phyloP scores from a whole-genome alignment of 2,113 vertebrate genomes.

The Oryctolagus cuniculus region DNA sequence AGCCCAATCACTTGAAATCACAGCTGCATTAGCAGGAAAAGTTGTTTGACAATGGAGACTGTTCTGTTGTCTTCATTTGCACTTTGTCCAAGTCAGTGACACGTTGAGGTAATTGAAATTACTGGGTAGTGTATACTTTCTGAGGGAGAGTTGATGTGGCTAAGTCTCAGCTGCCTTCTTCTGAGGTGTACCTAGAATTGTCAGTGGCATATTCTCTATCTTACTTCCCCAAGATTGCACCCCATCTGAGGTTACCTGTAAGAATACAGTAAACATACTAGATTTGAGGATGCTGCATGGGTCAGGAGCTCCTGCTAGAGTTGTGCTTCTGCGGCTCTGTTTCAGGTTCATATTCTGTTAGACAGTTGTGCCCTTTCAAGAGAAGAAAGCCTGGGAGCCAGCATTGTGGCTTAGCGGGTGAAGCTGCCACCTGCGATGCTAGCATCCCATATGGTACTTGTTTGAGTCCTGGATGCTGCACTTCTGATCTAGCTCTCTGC shows the following conservation, averaged over 20 bases:
- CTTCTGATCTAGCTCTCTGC: too few relatives aligned
- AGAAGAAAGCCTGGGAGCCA: neutral
- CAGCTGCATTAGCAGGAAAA: neutral
- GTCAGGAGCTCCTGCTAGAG: neutral
- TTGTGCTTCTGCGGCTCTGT: neutral
- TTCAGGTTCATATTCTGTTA: neutral
- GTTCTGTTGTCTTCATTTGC: neutral
- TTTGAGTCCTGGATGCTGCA: too few relatives aligned
- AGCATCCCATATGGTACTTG: too few relatives aligned
- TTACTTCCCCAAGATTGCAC: neutral
- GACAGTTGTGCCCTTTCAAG: neutral
- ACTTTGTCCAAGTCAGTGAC: neutral
- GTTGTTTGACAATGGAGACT: neutral
- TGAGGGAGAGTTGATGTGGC: neutral
- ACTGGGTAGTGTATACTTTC: neutral
- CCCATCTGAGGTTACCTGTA: neutral
- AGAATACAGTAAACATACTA: neutral
- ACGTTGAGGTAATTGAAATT: neutral
- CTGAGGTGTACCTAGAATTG: neutral
- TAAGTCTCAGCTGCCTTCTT: neutral
- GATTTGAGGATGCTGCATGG: neutral
- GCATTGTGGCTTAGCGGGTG: too few relatives aligned
- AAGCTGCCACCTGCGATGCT: too few relatives aligned
- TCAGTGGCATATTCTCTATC: neutral
- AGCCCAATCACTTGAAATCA: too few relatives aligned